These are phyloP conservation scores for Dermolepida albohirtum DNA, from an alignment of 2,888 invertebrate genomes.

Conservation along the genomic window DNA sequence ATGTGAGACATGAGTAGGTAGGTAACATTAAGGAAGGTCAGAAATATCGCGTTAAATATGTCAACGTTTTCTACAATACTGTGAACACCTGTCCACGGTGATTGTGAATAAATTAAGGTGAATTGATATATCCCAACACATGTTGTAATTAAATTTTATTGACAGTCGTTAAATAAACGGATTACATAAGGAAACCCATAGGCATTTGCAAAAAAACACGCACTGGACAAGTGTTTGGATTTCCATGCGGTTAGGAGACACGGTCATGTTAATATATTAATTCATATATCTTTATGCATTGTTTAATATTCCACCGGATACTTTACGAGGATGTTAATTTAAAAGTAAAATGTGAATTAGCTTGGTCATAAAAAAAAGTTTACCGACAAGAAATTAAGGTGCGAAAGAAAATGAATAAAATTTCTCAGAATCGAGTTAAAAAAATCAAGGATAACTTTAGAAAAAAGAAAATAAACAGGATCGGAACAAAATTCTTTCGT, in stretches of 20 bases:
- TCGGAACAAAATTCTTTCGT: no score
- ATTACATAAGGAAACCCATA: constrained; percentile 15
- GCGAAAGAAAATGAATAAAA: no score
- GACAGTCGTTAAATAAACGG: constrained; percentile 13
- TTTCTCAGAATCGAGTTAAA: no score
- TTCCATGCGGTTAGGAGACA: constrained; percentile 23
- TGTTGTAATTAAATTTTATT: constrained; percentile 19
- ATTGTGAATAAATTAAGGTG: constrained; percentile 9
- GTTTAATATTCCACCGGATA: constrained; percentile 13
- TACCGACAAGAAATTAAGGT: no score
- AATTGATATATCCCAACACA: not conserved
- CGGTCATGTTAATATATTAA: no score
- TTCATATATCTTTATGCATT: not conserved
- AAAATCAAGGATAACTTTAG: no score
- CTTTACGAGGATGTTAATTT: no score
- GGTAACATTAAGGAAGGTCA: constrained; percentile 34
- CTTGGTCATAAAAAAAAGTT: no score
- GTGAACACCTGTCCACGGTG: constrained; percentile 26
- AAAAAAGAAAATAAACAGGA: no score
- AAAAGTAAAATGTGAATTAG: no score
- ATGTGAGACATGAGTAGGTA: constrained; percentile 23
- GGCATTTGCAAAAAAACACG: constrained; percentile 10
- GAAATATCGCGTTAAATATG: constrained; percentile 19
- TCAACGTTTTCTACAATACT: constrained; percentile 23
- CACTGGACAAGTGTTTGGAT: constrained; percentile 6